phyloP scores from a whole-genome alignment of 2,113 vertebrate species.

The Suncus etruscus region DNA sequence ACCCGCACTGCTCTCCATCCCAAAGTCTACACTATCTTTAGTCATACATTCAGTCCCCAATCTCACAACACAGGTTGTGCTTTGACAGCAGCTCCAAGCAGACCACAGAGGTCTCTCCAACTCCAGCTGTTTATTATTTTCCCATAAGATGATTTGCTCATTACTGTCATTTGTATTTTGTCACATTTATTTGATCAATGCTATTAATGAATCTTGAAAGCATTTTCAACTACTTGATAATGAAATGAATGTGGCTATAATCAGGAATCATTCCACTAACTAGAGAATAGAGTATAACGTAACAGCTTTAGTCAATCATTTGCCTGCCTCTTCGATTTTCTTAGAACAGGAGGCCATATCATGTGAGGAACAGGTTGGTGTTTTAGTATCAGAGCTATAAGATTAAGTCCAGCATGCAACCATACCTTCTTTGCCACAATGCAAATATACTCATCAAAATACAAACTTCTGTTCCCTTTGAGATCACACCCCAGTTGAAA shows the following conservation, averaged over 20 bases:
- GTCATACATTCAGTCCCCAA: not conserved
- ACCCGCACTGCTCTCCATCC: not conserved
- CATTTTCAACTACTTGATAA: not conserved
- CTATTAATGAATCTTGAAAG: slow-evolving; percentile 18
- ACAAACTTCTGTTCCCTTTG: not conserved
- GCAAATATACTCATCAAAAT: not conserved
- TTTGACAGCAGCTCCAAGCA: not conserved
- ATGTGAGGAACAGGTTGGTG: not conserved
- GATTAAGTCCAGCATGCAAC: not conserved
- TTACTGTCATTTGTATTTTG: not conserved
- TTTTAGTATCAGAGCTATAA: not conserved
- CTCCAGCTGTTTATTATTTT: not conserved
- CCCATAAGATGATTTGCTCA: not conserved
- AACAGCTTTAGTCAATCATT: not conserved
- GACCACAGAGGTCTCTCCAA: not conserved
- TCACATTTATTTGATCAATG: not conserved
- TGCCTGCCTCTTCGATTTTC: not conserved
- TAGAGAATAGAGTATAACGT: not conserved
- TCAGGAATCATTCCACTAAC: not conserved
- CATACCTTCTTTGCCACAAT: not conserved
- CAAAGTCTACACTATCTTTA: not conserved
- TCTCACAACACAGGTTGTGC: not conserved
- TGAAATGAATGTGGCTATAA: not conserved
- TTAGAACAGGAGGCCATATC: not conserved
- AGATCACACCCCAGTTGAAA: not conserved